Base-by-base conservation (phyloP, 2,888 invertebrate genomes). In the Epinotia nisella region DNA sequence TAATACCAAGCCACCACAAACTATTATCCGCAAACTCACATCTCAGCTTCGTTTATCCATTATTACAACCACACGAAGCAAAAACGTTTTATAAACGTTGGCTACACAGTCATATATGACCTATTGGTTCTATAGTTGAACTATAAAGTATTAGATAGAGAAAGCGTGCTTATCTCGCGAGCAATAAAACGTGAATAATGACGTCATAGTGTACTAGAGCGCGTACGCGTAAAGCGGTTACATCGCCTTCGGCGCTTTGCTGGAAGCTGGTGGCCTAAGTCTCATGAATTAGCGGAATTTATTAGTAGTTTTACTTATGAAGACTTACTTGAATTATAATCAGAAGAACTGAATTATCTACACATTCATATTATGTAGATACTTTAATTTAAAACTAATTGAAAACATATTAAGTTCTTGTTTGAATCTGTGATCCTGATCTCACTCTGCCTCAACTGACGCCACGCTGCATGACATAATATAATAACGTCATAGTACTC, bases 91-190 rank as follows among this genome's bases (percentile, higher is more conserved):
- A 66, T 56, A 41, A 41, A 24, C 55, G n/a, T 4, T 24, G 5
- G 1, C 15, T 4, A 4, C 1, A 10, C 5, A 1, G 10, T 1
- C 66, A 56, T 56, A 66, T 24, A 66, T 21, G 66, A 35, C 55
- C 10, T 24, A 56, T n/a, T 56, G 13, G 10, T 56, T 10, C 13
- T 66, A 13, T 3, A 41, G 29, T 21, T 21, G 39, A 21, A 24
- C 55, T 56, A 66, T 66, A 66, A 66, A 66, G 66, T 66, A 66
- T 66, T 66, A 66, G 66, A 56, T 66, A 66, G 66, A 66, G 66
- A 66, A 39, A 56, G 55, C 66, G 55, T 56, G 66, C 66, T 66
- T 66, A 66, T 66, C 66, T 66, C 55, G 66, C 24, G 41, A 1
- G 66, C 66, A 66, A 66, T 66, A 66, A 66, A 66, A 66, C 66